Conservation (phyloP, 2,888 invertebrate species). For the Gymnocheta viridis region DNA sequence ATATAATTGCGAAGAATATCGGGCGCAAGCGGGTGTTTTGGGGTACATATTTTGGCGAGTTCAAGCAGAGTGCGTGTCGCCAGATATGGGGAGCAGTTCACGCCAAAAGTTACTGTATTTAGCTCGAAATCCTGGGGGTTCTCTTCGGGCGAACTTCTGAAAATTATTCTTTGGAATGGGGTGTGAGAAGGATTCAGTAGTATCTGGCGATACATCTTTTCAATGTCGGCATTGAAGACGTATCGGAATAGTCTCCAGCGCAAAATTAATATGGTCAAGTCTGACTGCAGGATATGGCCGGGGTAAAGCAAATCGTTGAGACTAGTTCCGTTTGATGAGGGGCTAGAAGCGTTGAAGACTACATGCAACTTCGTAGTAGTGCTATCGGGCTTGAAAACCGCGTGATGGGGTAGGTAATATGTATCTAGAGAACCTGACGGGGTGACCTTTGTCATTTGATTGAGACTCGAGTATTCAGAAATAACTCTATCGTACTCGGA, state of each 20-base stretch:
- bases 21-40: conserved; percentile 29
- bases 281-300: conserved; percentile 63
- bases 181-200: conserved; percentile 44
- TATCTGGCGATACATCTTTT: conserved; percentile 70
- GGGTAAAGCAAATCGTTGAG: conserved; percentile 58
- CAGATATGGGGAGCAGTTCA: neutral
- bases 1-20: conserved; percentile 8
- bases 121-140: conserved; percentile 44
- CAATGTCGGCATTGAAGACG: conserved; percentile 67
- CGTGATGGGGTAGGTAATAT: conserved; percentile 46
- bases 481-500: neutral
- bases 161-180: conserved; percentile 64
- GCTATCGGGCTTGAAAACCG: conserved; percentile 57
- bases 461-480: neutral
- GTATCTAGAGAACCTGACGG: no score
- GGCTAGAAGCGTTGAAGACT: conserved; percentile 66
- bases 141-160: neutral
- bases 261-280: conserved; percentile 38
- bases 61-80: conserved; percentile 57
- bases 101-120: conserved; percentile 20
- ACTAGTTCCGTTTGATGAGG: conserved; percentile 41
- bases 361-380: conserved; percentile 65
- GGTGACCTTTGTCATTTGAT: neutral
- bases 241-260: conserved; percentile 52
- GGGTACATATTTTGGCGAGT: conserved; percentile 27